Percentiles rank a stretch among this genome's conserved stretches.
phyloP scores from a whole-genome alignment of 2,888 invertebrate species.

The Neoascia interrupta region DNA sequence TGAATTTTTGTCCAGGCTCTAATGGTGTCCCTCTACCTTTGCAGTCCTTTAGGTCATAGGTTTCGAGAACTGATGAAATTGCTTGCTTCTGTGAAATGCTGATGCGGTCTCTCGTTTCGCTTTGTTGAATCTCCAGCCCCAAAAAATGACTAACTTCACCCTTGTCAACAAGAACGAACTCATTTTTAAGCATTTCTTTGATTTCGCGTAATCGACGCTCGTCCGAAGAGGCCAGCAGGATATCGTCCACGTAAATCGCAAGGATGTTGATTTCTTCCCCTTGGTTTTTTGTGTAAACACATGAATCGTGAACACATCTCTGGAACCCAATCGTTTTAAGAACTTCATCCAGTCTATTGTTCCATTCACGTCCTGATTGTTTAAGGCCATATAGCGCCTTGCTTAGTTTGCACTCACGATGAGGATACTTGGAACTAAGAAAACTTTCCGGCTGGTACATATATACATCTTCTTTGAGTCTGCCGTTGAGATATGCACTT shows the following conservation, averaged over 20 bases:
- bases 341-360: too few species aligned
- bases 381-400: too few species aligned
- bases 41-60: slow-evolving; percentile 4
- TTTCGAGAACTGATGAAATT: slow-evolving; percentile 9
- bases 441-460: slow-evolving; percentile 42
- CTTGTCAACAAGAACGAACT: too few species aligned
- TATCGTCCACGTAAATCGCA: slow-evolving; percentile 21
- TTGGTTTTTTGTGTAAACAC: slow-evolving; percentile 29
- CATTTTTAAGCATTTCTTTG: slow-evolving; percentile 2
- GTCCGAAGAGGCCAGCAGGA: slow-evolving; percentile 5
- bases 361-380: slow-evolving; percentile 19
- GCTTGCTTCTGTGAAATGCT: too few species aligned
- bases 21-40: slow-evolving; percentile 20
- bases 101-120: slow-evolving; percentile 6
- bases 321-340: too few species aligned
- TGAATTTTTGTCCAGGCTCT: slow-evolving; percentile 12
- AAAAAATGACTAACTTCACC: too few species aligned
- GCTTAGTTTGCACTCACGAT: slow-evolving; percentile 6
- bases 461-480: slow-evolving; percentile 30
- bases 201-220: too few species aligned
- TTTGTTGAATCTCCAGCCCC: slow-evolving; percentile 22
- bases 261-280: slow-evolving; percentile 11
- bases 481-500: slow-evolving; percentile 37
- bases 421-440: neutral
- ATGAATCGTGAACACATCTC: slow-evolving; percentile 8